These are phyloP conservation scores for Drosophila kambysellisi DNA, from an alignment of 2,888 invertebrate genomes.

Conservation along the genomic window DNA sequence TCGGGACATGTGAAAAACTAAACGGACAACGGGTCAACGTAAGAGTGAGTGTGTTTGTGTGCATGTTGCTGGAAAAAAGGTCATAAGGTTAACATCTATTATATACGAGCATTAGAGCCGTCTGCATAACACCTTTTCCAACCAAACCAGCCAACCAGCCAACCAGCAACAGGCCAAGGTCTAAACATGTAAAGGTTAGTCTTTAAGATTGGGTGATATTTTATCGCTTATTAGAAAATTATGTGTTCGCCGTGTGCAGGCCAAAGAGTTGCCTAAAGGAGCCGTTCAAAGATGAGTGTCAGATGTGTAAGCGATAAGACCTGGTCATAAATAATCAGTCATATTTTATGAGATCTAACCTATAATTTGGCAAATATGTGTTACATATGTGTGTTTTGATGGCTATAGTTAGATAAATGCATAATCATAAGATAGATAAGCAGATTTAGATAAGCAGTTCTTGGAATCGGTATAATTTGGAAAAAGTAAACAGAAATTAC, in stretches of 20 bases:
- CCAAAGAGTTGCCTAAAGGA: conserved; percentile 26
- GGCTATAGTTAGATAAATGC: conserved; percentile 7
- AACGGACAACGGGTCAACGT: conserved; percentile 48
- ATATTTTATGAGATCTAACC: conserved; percentile 32
- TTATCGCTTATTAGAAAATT: conserved; percentile 80
- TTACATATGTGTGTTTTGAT: conserved; percentile 29
- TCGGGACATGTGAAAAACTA: conserved; percentile 59
- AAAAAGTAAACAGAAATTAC: neutral
- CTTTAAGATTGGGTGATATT: conserved; percentile 61
- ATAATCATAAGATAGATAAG: neutral
- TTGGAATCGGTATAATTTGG: neutral
- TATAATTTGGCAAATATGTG: conserved; percentile 65
- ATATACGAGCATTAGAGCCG: conserved; percentile 36
- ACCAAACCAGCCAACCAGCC: conserved; percentile 11
- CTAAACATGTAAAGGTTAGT: conserved; percentile 23
- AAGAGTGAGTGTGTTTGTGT: conserved; percentile 10
- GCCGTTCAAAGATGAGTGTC: conserved; percentile 14
- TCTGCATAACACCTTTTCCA: conserved; percentile 64
- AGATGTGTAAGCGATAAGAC: conserved; percentile 38
- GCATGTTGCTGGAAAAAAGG: conserved; percentile 48
- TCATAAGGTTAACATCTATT: conserved; percentile 64
- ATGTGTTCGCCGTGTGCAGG: conserved; percentile 36
- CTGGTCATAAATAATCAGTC: conserved; percentile 56
- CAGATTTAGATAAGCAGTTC: conserved; percentile 1
- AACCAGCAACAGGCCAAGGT: conserved; percentile 14